phyloP scores from a whole-genome alignment of 2,888 invertebrate genomes.

The Sarcophaga rosellei region DNA sequence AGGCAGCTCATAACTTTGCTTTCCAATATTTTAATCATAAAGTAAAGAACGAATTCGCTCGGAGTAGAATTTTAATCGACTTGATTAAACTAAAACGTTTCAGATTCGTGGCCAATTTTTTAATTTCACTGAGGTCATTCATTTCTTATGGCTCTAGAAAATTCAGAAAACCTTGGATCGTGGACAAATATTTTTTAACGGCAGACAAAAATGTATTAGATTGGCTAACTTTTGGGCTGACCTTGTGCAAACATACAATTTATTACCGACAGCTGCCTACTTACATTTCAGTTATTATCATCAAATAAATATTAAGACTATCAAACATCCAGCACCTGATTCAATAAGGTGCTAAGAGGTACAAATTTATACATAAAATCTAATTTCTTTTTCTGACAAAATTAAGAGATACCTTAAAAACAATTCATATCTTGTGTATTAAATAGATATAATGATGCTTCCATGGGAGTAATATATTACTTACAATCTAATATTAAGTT shows the following conservation, averaged over 20 bases:
- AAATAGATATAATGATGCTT: too few species aligned
- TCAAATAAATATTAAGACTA: neutral
- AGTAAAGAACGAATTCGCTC: too few species aligned
- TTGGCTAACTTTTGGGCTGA: neutral
- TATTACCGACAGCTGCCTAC: neutral
- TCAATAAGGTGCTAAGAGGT: conserved; percentile 40
- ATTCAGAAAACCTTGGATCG: neutral
- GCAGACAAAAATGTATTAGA: neutral
- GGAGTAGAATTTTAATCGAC: too few species aligned
- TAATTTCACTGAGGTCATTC: too few species aligned
- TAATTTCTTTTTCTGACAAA: neutral
- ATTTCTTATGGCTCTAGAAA: too few species aligned
- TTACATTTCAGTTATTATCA: neutral
- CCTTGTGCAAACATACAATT: neutral
- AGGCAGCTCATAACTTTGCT: too few species aligned
- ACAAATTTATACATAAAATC: conserved; percentile 8
- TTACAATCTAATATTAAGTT: neutral
- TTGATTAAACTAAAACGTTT: too few species aligned
- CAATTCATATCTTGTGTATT: too few species aligned
- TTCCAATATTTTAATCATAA: too few species aligned
- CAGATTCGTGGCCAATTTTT: too few species aligned
- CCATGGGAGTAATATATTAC: neutral
- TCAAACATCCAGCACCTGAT: conserved; percentile 27
- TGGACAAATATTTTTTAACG: neutral
- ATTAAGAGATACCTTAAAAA: too few species aligned